Evolutionary conservation across 2,113 vertebrate species (phyloP), one percentile per base, ranked within the genome.

Genomic region (Tor tambroides): DNA sequence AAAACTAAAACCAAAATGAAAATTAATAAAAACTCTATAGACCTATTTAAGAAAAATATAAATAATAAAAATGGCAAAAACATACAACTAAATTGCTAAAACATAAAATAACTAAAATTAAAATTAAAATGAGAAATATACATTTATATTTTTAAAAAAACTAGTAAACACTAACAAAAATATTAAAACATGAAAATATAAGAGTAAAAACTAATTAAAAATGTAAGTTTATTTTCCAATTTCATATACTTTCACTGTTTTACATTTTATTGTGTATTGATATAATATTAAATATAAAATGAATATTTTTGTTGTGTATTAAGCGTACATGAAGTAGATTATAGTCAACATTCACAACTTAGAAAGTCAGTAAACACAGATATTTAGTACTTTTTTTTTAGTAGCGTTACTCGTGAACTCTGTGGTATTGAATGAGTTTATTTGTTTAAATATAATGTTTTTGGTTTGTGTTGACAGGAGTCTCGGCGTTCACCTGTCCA

Each of bases 401-500:
- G 17, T 59, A 21, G 67, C 8, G 4, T 35, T 69, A 21, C 9
- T 63, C 49, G 23, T 23, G 46, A 56, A 79, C 15, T 63, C 17
- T 71, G 1, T 59, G 7, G 41, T 19, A 32, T 26, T 43, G n/a
- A 43, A 26, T 43, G 15, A 17, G n/a, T 77, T 46, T 69, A 15
- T 82, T 21, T 67, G 46, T 75, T 35, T 56, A 9, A n/a, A 26
- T 51, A 9, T 61, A 23, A 26, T 4, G 17, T 82, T 87, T 11
- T 59, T 63, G 83, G 46, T 83, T 12, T 67, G 49, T 87, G 15
- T 71, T 83, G 63, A 9, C 80, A 96, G 95, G 94, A 95, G 95
- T 63, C 92, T 96, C 1, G 95, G 95, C 0, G 95, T 96, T 26
- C 95, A 96, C 84, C 90, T 95, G 88, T 95, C 95, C 0, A 96